phyloP scores from a whole-genome alignment of 2,888 invertebrate species.

The Lepidocyrtoides sp. region DNA sequence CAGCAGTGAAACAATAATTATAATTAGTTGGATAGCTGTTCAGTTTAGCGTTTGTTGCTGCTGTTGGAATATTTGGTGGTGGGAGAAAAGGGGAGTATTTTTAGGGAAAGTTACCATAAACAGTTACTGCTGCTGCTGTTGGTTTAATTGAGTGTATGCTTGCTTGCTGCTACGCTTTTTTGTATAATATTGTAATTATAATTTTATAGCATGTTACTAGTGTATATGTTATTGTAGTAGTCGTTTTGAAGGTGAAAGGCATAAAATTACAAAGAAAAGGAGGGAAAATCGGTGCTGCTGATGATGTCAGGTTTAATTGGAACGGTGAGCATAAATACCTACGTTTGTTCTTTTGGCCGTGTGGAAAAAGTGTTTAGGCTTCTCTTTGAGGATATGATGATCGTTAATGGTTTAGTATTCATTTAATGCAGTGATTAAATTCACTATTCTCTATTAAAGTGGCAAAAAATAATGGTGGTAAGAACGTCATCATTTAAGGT shows the following conservation, averaged over 20 bases:
- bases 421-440: not conserved
- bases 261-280: not conserved
- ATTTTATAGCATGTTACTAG: not conserved
- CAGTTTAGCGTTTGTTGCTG: not conserved
- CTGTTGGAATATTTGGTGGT: conserved; percentile 1
- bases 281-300: not conserved
- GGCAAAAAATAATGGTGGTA: not conserved
- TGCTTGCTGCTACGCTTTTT: too few species aligned
- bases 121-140: not conserved
- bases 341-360: not conserved
- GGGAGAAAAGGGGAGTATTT: not conserved
- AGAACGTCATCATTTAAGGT: too few species aligned
- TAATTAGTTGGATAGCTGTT: conserved; percentile 34
- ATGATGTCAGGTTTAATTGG: not conserved
- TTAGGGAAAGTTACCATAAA: not conserved
- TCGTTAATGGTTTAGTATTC: conserved; percentile 3
- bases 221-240: not conserved
- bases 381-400: not conserved
- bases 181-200: not conserved
- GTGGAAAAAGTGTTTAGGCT: not conserved
- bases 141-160: not conserved
- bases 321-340: not conserved
- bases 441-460: not conserved
- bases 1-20: conserved; percentile 28
- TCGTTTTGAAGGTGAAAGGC: not conserved